These are phyloP conservation scores for Macrotus californicus DNA, from an alignment of 2,113 vertebrate species.

Conservation along the genomic window DNA sequence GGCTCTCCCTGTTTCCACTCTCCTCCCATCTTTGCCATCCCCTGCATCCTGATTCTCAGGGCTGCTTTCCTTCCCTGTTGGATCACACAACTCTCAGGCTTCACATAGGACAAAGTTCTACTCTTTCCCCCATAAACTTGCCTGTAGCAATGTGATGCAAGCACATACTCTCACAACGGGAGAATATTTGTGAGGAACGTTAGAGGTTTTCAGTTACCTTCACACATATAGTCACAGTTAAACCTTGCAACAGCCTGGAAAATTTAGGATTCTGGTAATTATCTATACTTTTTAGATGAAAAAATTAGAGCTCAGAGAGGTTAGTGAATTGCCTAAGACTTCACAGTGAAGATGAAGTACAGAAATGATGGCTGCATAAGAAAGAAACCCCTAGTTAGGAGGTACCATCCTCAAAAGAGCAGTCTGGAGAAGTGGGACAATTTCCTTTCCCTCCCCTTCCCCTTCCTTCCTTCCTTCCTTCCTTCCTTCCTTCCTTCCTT, in stretches of 20 bases:
- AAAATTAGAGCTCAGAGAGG: background rate
- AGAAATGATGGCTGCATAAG: background rate
- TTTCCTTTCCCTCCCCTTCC: background rate
- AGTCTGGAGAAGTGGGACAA: background rate
- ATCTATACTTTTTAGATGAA: slow-evolving; percentile 13
- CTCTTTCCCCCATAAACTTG: background rate
- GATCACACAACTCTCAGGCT: background rate
- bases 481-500: background rate
- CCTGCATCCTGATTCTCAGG: background rate
- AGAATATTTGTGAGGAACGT: background rate
- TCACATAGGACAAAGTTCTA: background rate
- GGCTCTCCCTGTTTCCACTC: slow-evolving; percentile 29
- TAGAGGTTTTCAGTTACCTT: background rate
- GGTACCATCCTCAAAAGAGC: background rate
- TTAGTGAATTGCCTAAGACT: slow-evolving; percentile 15
- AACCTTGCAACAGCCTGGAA: background rate
- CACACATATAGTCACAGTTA: background rate
- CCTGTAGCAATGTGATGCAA: background rate
- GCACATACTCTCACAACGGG: background rate
- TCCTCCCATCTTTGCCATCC: slow-evolving; percentile 17
- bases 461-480: fast-evolving
- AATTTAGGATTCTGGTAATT: slow-evolving; percentile 8
- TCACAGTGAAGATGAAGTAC: background rate
- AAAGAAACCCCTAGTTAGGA: background rate
- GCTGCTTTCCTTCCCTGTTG: background rate